Evolutionary conservation across 2,888 invertebrate species (phyloP).

Genomic region (Dromius quadrimaculatus): DNA sequence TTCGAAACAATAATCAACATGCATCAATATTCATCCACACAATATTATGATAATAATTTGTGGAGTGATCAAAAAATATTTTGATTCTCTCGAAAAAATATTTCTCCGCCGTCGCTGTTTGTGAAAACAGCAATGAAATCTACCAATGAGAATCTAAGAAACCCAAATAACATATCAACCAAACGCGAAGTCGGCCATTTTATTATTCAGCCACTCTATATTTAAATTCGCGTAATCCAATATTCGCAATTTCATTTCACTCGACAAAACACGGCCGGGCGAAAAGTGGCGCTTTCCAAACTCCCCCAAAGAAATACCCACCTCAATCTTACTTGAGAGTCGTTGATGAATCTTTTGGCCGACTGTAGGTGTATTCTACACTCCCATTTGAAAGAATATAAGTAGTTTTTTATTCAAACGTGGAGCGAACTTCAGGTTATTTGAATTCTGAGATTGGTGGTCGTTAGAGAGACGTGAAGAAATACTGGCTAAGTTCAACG

Average conservation of each 20-base stretch:
- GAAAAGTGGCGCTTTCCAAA: conserved; percentile 38
- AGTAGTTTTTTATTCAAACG: conserved; percentile 64
- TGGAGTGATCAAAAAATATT: too few species aligned
- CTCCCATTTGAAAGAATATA: conserved; percentile 61
- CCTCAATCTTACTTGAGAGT: neutral
- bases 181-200: conserved; percentile 46
- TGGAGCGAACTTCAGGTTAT: conserved; percentile 35
- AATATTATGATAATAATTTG: too few species aligned
- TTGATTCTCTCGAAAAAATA: too few species aligned
- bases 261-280: conserved; percentile 52
- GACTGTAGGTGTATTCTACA: conserved; percentile 62
- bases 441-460: conserved; percentile 36
- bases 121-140: conserved; percentile 13
- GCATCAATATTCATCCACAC: too few species aligned
- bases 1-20: too few species aligned
- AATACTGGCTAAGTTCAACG: conserved; percentile 20
- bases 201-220: conserved; percentile 65
- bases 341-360: conserved; percentile 60
- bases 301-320: conserved; percentile 1
- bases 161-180: conserved; percentile 46
- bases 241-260: conserved; percentile 67
- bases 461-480: conserved; percentile 19
- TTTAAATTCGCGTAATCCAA: conserved; percentile 67
- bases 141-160: conserved; percentile 34
- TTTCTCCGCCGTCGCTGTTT: neutral